Evolutionary conservation across 2,888 invertebrate genomes (phyloP), one percentile per base, ranked within the genome.

Genomic region (Caenorhabditis virilis): DNA sequence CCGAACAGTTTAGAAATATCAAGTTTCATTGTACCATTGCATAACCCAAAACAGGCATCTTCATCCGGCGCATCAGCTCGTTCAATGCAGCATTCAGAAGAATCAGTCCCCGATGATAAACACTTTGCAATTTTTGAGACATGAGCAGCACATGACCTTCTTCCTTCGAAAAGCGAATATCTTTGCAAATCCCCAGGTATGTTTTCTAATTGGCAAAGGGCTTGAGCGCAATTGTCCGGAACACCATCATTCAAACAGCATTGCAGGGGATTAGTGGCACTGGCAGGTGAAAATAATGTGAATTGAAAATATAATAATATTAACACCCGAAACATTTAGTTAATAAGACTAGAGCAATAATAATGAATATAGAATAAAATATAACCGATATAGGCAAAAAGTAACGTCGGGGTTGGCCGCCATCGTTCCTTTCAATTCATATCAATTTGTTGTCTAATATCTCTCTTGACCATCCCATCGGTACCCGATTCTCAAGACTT

Each of bases 31-130:
- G 56, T 53, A 15, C 77, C 79, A 50, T 68, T 67, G 56, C 78
- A 83, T 9, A 82, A 30, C 15, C 69, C 72, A 41, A 82, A 72
- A 54, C 82, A 82, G 6, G 56, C 58, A 30, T 39, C 47, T 43
- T 74, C 61, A 11, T 80, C 78, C 13, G 51, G 16, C 18, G 47
- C 16, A 11, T 33, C 18, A 20, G 76, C 70, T 11, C 72, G 64
- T 7, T 47, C 51, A 11, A 55, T 22, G 47, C 79, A 79, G 36
- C 82, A 82, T 15, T 50, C 49, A n/a, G 66, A 61, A 33, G 76
- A 68, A 56, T 82, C 75, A 25, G 78, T 64, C 16, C 80, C 82
- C 33, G 78, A 67, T 41, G 78, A 53, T 23, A 82, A 45, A 50
- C 82, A 82, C 18, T 59, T 49, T 2, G 79, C 64, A n/a, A 80